Evolutionary conservation across 2,113 vertebrate species (phyloP).

Genomic region (Limanda limanda): DNA sequence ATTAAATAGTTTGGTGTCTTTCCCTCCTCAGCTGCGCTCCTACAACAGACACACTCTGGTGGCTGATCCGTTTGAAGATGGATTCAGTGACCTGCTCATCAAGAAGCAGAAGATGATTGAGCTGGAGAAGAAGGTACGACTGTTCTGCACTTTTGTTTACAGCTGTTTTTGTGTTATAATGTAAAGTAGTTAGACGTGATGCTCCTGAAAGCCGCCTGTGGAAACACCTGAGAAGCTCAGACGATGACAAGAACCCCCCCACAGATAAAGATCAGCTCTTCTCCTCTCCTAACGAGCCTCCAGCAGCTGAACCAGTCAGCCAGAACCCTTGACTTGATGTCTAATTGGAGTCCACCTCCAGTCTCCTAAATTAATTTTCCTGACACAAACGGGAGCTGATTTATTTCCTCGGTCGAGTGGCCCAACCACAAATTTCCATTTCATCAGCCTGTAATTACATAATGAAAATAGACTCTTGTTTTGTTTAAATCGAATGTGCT

Average conservation of each 20-base stretch:
- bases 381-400: constrained; percentile 48
- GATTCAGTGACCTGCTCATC: constrained; percentile 89
- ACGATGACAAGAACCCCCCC: too few relatives aligned
- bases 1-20: too few relatives aligned
- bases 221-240: too few relatives aligned
- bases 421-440: constrained; percentile 26
- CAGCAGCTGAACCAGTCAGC: constrained; percentile 21
- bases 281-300: neutral
- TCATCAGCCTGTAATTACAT: constrained; percentile 53
- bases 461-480: constrained; percentile 45
- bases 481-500: constrained; percentile 32
- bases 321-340: constrained; percentile 39
- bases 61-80: constrained; percentile 92
- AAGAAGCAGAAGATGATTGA: constrained; percentile 89
- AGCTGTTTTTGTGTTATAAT: too few relatives aligned
- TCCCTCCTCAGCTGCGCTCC: constrained; percentile 87
- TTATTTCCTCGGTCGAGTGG: constrained; percentile 25
- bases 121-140: constrained; percentile 87
- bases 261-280: neutral
- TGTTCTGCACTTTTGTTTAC: too few relatives aligned
- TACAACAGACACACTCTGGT: constrained; percentile 97
- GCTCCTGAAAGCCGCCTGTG: too few relatives aligned
- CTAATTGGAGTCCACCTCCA: constrained; percentile 52
- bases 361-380: constrained; percentile 41
- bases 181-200: neutral